phyloP scores from a whole-genome alignment of 2,113 vertebrate species.

The Rostratula benghalensis region DNA sequence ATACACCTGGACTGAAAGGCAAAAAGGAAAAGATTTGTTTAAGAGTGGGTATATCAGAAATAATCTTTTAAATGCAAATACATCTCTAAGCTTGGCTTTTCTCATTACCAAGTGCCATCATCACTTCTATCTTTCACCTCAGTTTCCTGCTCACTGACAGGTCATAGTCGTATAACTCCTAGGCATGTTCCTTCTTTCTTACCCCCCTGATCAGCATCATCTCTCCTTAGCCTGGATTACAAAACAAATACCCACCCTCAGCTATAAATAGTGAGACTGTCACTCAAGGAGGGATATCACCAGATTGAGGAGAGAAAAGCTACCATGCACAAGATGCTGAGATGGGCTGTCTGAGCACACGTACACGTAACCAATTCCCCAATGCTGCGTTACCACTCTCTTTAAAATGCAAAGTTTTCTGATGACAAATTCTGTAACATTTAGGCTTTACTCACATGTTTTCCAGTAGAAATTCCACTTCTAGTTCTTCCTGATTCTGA shows the following conservation, averaged over 20 bases:
- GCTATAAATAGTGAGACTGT: background rate
- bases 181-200: background rate
- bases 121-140: background rate
- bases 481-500: constrained; percentile 55
- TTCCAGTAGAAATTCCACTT: constrained; percentile 68
- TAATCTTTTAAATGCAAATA: background rate
- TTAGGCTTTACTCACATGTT: constrained; percentile 55
- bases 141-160: accelerated
- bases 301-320: background rate
- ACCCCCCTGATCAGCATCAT: background rate
- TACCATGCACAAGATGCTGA: background rate
- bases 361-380: background rate
- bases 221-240: background rate
- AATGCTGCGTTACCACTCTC: background rate
- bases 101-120: background rate
- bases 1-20: constrained; percentile 55
- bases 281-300: background rate
- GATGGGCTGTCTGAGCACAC: background rate
- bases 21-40: background rate
- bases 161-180: background rate
- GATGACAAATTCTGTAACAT: background rate
- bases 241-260: background rate
- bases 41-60: background rate
- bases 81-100: background rate
- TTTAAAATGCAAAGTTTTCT: background rate